Evolutionary conservation across 2,113 vertebrate species (phyloP), one percentile per base, ranked within the genome.

Genomic region (Sceloporus undulatus): DNA sequence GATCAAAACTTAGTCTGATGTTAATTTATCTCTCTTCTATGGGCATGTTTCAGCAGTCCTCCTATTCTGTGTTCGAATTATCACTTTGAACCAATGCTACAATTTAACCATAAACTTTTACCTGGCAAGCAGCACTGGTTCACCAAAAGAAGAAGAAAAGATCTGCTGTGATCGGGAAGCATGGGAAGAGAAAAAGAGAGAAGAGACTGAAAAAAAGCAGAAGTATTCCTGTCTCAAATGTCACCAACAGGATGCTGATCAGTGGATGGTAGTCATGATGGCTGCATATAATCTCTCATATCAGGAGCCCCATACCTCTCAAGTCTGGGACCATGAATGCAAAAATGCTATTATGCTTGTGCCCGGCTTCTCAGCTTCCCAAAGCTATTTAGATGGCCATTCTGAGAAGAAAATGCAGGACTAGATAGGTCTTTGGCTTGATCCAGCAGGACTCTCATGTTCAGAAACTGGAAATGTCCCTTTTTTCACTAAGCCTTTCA

Each of bases 21-120:
- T 76, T 82, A 87, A 87, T 82, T 59, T 29, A 48, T 6, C 29
- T n/a, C 29, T 79, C 48, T 81, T 65, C 13, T 75, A n/a, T 34
- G 29, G 19, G n/a, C 23, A 23, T 19, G 52, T 40, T 8, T 59
- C 38, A 65, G 14, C 38, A 75, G 56, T 25, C 59, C 56, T 25
- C 59, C 56, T 29, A 27, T 34, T 82, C 71, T 68, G 19, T 2
- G 29, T 13, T 14, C 56, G 38, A 73, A 18, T 87, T 83, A 77
- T 52, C n/a, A 52, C 19, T 19, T 68, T 54, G 78, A 86, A 79
- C 76, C 29, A 66, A 4, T 21, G 68, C 10, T 40, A 27, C 25
- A 29, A 40, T 59, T n/a, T 59, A 19, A 21, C 13, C 23, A 29
- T 40, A 59, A 66, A 7, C 19, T 59, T 40, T 66, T 25, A 62